Conservation (phyloP, 2,888 invertebrate species). For the Brachylomia viminalis region DNA sequence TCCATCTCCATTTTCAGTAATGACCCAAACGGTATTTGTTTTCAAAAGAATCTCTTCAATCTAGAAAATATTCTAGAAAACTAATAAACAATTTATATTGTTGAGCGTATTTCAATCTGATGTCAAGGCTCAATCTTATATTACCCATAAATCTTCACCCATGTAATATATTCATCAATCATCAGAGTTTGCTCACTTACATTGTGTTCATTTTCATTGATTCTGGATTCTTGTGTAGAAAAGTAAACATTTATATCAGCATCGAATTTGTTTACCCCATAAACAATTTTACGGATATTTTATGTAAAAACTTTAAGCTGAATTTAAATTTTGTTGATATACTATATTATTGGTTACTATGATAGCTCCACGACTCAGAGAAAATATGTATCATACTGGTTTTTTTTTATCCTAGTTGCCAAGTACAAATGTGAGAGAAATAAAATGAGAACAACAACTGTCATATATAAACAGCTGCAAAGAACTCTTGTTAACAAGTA, state of each 20-base stretch:
- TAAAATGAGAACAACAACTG: slow-evolving; percentile 55
- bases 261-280: slow-evolving; percentile 35
- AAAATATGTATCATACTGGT: background rate
- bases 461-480: slow-evolving; percentile 68
- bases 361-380: background rate
- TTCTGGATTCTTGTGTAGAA: slow-evolving; percentile 20
- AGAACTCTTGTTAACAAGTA: slow-evolving; percentile 69
- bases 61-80: background rate
- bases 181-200: slow-evolving; percentile 4
- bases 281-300: slow-evolving; percentile 29
- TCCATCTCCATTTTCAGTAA: background rate
- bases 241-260: slow-evolving; percentile 50
- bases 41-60: background rate
- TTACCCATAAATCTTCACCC: slow-evolving; percentile 34
- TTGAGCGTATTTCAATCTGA: slow-evolving; percentile 16
- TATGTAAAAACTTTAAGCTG: slow-evolving; percentile 33
- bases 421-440: slow-evolving; percentile 31
- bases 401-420: slow-evolving; percentile 21
- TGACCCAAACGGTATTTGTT: background rate
- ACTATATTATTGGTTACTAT: slow-evolving; percentile 12
- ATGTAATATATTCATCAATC: slow-evolving; percentile 27
- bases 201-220: slow-evolving; percentile 16
- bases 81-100: slow-evolving; percentile 17
- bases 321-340: slow-evolving; percentile 23
- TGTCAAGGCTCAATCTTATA: slow-evolving; percentile 32